These are phyloP conservation scores for Scytalopus superciliaris DNA, from an alignment of 2,113 vertebrate species.

Conservation along the genomic window DNA sequence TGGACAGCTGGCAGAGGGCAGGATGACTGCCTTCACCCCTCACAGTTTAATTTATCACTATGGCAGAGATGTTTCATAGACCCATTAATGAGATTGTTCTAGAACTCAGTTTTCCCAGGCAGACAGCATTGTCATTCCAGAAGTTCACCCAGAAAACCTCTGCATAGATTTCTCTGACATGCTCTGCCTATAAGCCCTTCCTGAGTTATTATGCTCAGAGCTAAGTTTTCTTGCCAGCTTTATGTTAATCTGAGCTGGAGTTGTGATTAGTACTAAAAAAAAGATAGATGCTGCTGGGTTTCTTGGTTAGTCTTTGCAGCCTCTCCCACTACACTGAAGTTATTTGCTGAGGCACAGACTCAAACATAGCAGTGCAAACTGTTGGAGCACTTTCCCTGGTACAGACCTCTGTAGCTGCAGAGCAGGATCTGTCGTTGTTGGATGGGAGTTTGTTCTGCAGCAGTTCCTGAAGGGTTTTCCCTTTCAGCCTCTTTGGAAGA, in stretches of 20 bases:
- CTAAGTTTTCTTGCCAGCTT: not conserved
- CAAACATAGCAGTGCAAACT: not conserved
- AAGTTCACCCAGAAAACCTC: not conserved
- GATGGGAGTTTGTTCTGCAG: not conserved
- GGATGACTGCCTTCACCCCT: not conserved
- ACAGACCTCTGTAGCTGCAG: not conserved
- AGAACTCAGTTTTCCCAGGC: not conserved
- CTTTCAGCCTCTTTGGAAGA: not conserved
- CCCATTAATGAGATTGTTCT: not conserved
- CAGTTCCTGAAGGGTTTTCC: conserved; percentile 4
- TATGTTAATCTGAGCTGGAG: not conserved
- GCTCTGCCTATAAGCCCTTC: not conserved
- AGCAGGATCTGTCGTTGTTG: not conserved
- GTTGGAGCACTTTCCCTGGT: not conserved
- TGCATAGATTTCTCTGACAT: not conserved
- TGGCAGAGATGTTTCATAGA: not conserved
- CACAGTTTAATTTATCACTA: not conserved
- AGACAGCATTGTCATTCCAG: not conserved
- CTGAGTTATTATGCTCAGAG: not conserved
- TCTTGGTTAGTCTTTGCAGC: not conserved
- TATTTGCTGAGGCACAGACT: not conserved
- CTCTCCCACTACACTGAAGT: not conserved
- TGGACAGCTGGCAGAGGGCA: not conserved
- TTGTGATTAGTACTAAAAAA: not conserved
- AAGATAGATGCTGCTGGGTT: not conserved